Evolutionary conservation across 2,888 invertebrate species (phyloP).

Genomic region (Malacosoma neustria): DNA sequence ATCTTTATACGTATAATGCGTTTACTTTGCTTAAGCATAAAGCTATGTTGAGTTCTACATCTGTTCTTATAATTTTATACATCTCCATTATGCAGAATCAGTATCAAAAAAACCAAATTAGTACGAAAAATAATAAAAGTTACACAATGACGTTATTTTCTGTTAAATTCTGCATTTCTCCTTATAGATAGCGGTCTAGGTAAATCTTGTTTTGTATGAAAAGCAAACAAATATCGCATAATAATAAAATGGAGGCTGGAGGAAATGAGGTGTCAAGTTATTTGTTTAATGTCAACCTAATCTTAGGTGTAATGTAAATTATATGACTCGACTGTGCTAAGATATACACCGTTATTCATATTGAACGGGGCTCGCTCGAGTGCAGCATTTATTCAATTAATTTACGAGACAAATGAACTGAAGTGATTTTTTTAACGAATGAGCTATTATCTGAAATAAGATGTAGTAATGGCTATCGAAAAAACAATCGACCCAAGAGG

Average conservation of each 20-base stretch:
- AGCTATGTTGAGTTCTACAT: no score
- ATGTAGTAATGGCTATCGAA: constrained; percentile 43
- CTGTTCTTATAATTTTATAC: no score
- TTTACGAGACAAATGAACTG: constrained; percentile 39
- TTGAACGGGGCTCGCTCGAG: constrained; percentile 29
- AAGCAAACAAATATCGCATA: constrained; percentile 10
- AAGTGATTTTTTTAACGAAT: constrained; percentile 30
- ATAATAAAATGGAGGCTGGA: constrained; percentile 26
- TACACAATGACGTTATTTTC: no score
- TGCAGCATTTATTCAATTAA: constrained; percentile 41
- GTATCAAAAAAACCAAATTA: no score
- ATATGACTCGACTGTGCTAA: constrained; percentile 36
- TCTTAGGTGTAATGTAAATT: constrained; percentile 48
- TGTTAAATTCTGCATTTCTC: background rate
- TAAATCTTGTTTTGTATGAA: background rate
- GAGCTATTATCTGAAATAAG: constrained; percentile 11
- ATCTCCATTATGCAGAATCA: no score
- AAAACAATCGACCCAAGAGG: constrained; percentile 30
- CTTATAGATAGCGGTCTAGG: background rate
- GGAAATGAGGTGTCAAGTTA: constrained; percentile 60
- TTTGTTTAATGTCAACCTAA: constrained; percentile 54
- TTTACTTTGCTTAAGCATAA: no score
- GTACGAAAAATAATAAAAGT: no score
- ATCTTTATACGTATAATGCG: background rate
- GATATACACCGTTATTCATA: constrained; percentile 39